Percentiles rank a stretch among this genome's conserved stretches.
phyloP scores from a whole-genome alignment of 2,797 vertebrate genomes.

The Lithobates pipiens region DNA sequence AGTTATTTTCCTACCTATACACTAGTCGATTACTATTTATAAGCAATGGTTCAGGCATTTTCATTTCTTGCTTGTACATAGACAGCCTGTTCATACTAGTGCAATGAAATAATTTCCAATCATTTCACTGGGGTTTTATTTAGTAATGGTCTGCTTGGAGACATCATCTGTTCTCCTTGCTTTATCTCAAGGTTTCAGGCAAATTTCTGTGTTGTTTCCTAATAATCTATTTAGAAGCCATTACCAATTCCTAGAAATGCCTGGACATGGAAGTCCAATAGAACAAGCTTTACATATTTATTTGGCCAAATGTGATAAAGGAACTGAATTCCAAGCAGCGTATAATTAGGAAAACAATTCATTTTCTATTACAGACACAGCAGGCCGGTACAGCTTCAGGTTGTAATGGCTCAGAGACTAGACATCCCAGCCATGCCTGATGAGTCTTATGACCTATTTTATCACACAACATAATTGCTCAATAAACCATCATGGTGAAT shows the following conservation, averaged over 20 bases:
- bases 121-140: conserved; percentile 5
- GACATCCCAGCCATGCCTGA: neutral
- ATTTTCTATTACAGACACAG: neutral
- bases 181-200: conserved; percentile 35
- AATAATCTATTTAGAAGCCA: conserved; percentile 17
- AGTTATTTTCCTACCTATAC: no score
- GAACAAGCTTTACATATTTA: conserved; percentile 32
- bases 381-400: neutral
- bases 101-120: neutral
- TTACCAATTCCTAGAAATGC: conserved; percentile 47
- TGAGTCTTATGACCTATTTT: neutral
- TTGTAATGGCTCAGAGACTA: neutral
- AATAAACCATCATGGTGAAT: neutral
- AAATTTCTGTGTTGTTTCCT: conserved; percentile 1
- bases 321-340: neutral
- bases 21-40: no score
- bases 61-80: neutral
- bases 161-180: neutral
- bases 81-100: neutral
- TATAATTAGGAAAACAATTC: neutral
- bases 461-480: neutral
- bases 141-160: neutral
- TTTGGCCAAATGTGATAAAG: conserved; percentile 28
- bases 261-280: neutral
- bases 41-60: no score